These are phyloP conservation scores for Daktulosphaira vitifoliae DNA, from an alignment of 1,140 invertebrate species.

Conservation along the genomic window DNA sequence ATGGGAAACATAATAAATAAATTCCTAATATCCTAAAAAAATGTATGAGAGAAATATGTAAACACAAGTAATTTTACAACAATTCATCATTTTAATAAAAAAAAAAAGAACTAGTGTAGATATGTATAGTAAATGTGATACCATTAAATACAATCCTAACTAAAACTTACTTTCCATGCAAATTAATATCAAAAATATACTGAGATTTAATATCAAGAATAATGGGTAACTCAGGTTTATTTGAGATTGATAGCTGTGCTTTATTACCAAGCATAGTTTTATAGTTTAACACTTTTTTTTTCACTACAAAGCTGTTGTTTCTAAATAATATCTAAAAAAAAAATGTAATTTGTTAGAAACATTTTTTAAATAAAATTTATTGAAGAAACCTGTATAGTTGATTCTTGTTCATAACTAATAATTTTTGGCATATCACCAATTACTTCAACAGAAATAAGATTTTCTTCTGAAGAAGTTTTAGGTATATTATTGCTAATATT, in stretches of 20 bases:
- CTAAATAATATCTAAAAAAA: slow-evolving; percentile 16
- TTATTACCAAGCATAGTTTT: neutral
- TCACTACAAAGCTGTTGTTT: slow-evolving; percentile 10
- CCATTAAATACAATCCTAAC: no score
- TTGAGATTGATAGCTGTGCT: slow-evolving; percentile 1
- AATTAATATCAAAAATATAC: slow-evolving; percentile 9
- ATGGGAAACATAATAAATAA: no score
- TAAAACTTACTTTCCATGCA: slow-evolving; percentile 17
- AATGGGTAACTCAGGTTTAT: slow-evolving; percentile 4
- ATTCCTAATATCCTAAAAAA: no score
- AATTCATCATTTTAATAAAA: no score
- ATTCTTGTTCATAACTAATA: neutral
- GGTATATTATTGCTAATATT: neutral
- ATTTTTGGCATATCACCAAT: slow-evolving; percentile 20
- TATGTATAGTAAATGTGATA: no score
- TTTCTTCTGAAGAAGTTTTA: no score
- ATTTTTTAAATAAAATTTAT: neutral
- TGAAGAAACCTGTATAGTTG: neutral
- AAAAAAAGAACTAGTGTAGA: no score
- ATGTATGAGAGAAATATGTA: no score
- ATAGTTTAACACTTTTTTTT: neutral
- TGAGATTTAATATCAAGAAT: neutral
- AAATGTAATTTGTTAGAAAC: neutral
- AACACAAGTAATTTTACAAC: no score
- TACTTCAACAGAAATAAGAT: neutral